Conservation (phyloP, 2,113 vertebrate genomes). For the Cyanistes caeruleus region DNA sequence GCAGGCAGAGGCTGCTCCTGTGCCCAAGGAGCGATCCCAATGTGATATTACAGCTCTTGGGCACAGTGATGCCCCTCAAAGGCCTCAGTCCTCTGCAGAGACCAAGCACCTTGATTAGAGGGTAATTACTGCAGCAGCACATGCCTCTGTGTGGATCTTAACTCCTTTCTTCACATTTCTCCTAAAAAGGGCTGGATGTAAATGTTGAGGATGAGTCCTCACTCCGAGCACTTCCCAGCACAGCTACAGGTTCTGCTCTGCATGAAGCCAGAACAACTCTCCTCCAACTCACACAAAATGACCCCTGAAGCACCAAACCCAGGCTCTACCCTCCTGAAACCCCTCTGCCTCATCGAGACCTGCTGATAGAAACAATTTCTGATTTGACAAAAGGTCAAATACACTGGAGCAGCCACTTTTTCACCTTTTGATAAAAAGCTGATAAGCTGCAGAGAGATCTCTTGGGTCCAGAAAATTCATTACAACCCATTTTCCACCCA, state of each 20-base stretch:
- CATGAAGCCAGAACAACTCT: rapidly evolving
- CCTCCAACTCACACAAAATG: rapidly evolving
- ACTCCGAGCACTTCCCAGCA: rapidly evolving
- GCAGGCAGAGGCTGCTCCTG: neutral
- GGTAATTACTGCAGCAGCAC: neutral
- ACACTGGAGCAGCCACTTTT: neutral
- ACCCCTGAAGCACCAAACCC: neutral
- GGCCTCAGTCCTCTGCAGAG: neutral
- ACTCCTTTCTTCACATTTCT: rapidly evolving
- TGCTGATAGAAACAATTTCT: neutral
- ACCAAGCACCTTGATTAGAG: rapidly evolving
- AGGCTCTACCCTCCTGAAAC: neutral
- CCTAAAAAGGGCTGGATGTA: neutral
- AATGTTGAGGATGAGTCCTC: too few species aligned
- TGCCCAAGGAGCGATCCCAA: neutral
- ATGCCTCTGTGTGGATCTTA: rapidly evolving
- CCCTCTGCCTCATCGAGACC: neutral
- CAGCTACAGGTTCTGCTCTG: neutral
- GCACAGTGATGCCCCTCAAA: rapidly evolving
- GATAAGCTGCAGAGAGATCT: neutral
- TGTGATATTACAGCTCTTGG: rapidly evolving
- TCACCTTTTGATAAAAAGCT: neutral
- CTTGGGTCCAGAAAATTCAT: neutral
- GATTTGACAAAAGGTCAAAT: neutral
- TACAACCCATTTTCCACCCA: rapidly evolving